Conservation (phyloP, 2,797 vertebrate genomes). For the Chaunax sp. region DNA sequence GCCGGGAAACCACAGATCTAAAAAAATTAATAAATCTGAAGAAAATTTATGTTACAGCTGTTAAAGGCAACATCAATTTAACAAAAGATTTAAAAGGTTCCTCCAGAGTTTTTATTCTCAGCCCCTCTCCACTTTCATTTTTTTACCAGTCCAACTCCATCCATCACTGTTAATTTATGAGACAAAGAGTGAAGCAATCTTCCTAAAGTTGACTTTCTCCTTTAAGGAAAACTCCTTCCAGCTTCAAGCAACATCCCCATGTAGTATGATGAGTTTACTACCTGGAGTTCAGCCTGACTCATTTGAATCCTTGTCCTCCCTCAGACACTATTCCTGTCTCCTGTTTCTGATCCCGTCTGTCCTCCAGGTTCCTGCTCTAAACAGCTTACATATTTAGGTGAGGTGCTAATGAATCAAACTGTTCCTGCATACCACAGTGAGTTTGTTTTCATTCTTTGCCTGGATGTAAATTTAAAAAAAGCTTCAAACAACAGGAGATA, state of each 20-base stretch:
- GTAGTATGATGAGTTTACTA: not conserved
- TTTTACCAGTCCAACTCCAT: not conserved
- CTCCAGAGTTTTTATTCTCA: not conserved
- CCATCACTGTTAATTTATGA: not conserved
- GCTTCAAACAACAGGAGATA: not conserved
- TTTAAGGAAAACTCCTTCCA: too few relatives aligned
- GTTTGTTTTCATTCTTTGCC: conserved; percentile 15
- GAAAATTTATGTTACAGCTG: not conserved
- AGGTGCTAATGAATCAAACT: conserved; percentile 15
- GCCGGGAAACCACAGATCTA: too few relatives aligned
- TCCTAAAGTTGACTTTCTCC: not conserved
- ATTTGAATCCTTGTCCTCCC: conserved; percentile 11
- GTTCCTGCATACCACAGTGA: not conserved
- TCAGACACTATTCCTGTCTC: conserved; percentile 16
- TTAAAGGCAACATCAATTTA: too few relatives aligned
- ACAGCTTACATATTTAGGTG: not conserved
- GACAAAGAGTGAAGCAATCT: conserved; percentile 10
- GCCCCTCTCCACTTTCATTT: not conserved
- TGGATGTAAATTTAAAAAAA: conserved; percentile 14
- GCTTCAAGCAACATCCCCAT: not conserved
- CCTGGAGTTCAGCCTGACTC: too few relatives aligned
- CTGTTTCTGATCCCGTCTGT: conserved; percentile 1
- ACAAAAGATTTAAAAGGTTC: not conserved
- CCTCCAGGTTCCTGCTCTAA: not conserved
- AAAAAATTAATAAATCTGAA: not conserved